phyloP scores from a whole-genome alignment of 35 echinoderm and acorn worm genomes.

The Diadema setosum region DNA sequence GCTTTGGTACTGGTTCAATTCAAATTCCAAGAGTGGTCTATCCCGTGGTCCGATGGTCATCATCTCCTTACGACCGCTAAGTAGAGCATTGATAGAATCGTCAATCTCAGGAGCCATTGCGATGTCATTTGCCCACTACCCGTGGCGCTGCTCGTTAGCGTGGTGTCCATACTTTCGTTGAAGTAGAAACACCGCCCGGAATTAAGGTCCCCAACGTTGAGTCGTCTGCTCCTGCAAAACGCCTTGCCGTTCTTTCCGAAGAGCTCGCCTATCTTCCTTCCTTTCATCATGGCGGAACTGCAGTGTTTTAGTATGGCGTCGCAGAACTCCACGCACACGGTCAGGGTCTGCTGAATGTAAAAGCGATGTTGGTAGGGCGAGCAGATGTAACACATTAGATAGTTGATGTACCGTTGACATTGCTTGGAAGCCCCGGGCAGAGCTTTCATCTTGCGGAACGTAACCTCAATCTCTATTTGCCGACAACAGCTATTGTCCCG shows the following conservation, averaged over 20 bases:
- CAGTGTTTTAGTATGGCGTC: slow-evolving; percentile 54
- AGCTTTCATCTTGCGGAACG: slow-evolving; percentile 84
- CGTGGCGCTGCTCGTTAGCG: neutral
- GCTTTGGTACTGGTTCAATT: too few species aligned
- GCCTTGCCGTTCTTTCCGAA: slow-evolving; percentile 51
- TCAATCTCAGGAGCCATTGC: too few species aligned
- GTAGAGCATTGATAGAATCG: too few species aligned
- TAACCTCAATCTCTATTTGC: slow-evolving; percentile 82
- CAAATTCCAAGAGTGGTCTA: too few species aligned
- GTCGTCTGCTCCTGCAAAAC: slow-evolving; percentile 76
- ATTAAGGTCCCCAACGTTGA: slow-evolving; percentile 1
- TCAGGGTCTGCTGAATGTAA: slow-evolving; percentile 65
- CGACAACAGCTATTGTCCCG: slow-evolving; percentile 76
- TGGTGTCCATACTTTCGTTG: slow-evolving; percentile 42
- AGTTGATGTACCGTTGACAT: slow-evolving; percentile 88
- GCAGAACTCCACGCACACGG: slow-evolving; percentile 83
- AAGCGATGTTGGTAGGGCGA: slow-evolving; percentile 75
- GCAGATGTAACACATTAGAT: slow-evolving; percentile 97
- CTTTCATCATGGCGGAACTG: slow-evolving; percentile 80
- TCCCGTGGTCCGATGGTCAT: too few species aligned
- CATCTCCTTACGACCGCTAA: too few species aligned
- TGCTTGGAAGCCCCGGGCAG: slow-evolving; percentile 53
- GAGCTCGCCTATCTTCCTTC: slow-evolving; percentile 47
- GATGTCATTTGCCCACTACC: too few species aligned
- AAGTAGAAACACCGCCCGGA: slow-evolving; percentile 58